These are phyloP conservation scores for Trachelus iudaicus DNA, from an alignment of 2,888 invertebrate genomes.

Conservation along the genomic window DNA sequence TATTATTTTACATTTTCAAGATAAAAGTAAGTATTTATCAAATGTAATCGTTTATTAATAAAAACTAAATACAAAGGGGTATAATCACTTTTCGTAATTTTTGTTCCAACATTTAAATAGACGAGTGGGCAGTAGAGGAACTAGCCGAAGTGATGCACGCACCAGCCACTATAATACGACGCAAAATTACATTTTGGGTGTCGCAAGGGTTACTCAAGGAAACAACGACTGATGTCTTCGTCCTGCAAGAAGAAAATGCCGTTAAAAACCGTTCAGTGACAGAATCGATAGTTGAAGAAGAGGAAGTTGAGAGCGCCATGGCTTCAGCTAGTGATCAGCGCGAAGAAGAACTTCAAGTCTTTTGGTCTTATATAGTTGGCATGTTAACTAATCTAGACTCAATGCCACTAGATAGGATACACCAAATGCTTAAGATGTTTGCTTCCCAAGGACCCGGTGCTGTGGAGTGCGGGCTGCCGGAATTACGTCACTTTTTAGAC, in stretches of 20 bases:
- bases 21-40: slow-evolving; percentile 72
- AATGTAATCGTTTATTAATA: slow-evolving; percentile 1
- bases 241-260: slow-evolving; percentile 76
- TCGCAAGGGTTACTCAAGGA: slow-evolving; percentile 90
- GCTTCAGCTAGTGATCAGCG: slow-evolving; percentile 94
- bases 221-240: slow-evolving; percentile 78
- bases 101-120: slow-evolving; percentile 57
- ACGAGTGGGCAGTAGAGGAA: slow-evolving; percentile 88
- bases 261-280: slow-evolving; percentile 70
- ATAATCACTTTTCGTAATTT: slow-evolving; percentile 5
- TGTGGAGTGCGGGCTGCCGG: slow-evolving; percentile 88
- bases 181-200: slow-evolving; percentile 94
- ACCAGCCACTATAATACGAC: slow-evolving; percentile 84
- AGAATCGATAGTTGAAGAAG: slow-evolving; percentile 83
- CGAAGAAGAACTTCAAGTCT: slow-evolving; percentile 92
- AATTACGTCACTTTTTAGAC: slow-evolving; percentile 89
- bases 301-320: slow-evolving; percentile 93
- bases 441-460: slow-evolving; percentile 90
- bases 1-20: slow-evolving; percentile 92
- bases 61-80: slow-evolving; percentile 15
- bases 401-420: slow-evolving; percentile 90
- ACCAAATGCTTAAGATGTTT: slow-evolving; percentile 97
- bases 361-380: slow-evolving; percentile 97
- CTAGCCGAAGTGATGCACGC: slow-evolving; percentile 87
- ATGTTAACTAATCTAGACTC: slow-evolving; percentile 96